Base-by-base conservation (phyloP, 2,113 vertebrate species). In the Phyllopteryx taeniolatus region DNA sequence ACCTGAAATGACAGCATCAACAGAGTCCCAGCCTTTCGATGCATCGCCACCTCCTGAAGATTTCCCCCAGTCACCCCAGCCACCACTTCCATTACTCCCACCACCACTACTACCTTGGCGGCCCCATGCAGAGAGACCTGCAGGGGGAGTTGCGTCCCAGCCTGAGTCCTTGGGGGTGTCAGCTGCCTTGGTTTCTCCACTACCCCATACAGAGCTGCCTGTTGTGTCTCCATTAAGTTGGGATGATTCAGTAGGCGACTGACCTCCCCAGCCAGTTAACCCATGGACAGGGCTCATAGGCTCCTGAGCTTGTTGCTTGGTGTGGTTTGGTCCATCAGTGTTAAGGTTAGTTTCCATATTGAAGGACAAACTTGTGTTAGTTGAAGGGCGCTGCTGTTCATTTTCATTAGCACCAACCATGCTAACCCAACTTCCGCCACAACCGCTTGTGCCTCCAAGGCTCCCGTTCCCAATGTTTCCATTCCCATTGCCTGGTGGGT, bases 301-400 rank as follows among this genome's bases (percentile, higher is more conserved):
- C 87, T 94, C 92, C 76, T 88, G 85, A 82, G 84, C 79, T 89
- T 87, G 88, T 77, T 87, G 81, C 78, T 96, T 98, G 94, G 94
- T 94, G 95, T 96, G 95, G 93, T 95, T 96, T 95, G 96, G 95
- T 95, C 95, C 95, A 83, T 98, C 96, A 93, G 93, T 94, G 95
- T 96, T 97, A 94, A 96, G 95, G 94, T 97, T 97, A 92, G 95
- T 93, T 92, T 98, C 96, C 93, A 95, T 93, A 90, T 95, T 96
- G 93, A 98, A 98, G 91, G 95, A 96, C 94, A 95, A 91, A 91
- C 94, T 96, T 92, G 94, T 93, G 64, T 85, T 90, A 90, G 94
- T 92, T 87, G 95, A 92, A 87, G 95, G 90, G 82, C 93, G 94
- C 90, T 94, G 96, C 87, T 95, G 92, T 89, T 98, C 95, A 91